These are phyloP conservation scores for Criorhina ranunculi DNA, from an alignment of 2,888 invertebrate genomes.

Conservation along the genomic window DNA sequence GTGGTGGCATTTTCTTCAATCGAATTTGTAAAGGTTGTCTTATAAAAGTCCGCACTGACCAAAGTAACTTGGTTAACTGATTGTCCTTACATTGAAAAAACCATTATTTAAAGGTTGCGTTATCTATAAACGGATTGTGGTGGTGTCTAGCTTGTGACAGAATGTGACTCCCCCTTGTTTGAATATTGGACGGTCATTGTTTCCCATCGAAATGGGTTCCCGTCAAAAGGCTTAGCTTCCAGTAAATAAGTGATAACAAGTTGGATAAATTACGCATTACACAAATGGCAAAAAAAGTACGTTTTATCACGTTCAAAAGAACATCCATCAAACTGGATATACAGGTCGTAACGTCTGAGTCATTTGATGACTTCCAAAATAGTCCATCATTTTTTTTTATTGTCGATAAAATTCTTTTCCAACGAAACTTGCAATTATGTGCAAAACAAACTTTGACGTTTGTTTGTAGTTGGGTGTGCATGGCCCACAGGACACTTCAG, in stretches of 20 bases:
- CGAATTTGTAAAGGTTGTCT: not conserved
- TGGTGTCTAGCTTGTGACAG: not conserved
- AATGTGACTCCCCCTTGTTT: slow-evolving; percentile 28
- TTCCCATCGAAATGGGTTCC: not conserved
- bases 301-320: not conserved
- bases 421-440: not conserved
- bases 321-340: slow-evolving; percentile 23
- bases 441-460: too few species aligned
- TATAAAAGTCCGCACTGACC: not conserved
- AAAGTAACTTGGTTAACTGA: slow-evolving; percentile 14
- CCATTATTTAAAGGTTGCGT: slow-evolving; percentile 9
- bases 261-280: not conserved
- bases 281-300: not conserved
- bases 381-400: not conserved
- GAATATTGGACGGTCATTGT: not conserved
- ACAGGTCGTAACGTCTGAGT: not conserved
- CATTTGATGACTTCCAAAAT: slow-evolving; percentile 2
- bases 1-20: slow-evolving; percentile 54
- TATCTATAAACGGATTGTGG: not conserved
- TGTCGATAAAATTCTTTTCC: not conserved
- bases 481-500: too few species aligned
- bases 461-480: too few species aligned
- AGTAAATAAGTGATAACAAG: slow-evolving; percentile 12
- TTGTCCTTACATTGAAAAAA: not conserved
- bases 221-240: slow-evolving; percentile 20